Evolutionary conservation across 2,888 invertebrate genomes (phyloP).

Genomic region (Clepsis dumicolana): DNA sequence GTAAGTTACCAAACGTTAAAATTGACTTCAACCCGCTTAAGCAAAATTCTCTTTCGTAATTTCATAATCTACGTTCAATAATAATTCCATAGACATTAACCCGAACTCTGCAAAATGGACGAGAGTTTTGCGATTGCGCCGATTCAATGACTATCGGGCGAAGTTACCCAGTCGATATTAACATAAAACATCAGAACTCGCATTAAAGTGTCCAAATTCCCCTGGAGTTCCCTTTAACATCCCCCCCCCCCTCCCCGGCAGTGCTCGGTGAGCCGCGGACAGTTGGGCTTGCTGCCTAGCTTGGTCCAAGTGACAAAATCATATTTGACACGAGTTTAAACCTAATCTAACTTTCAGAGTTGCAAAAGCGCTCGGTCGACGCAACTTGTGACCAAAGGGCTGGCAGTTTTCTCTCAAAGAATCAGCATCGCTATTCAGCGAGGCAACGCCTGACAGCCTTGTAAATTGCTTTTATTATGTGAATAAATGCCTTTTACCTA

Average conservation of each 20-base stretch:
- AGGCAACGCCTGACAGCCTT: too few species aligned
- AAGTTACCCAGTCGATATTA: constrained; percentile 76
- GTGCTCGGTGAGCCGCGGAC: constrained; percentile 66
- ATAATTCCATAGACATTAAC: constrained; percentile 24
- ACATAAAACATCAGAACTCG: constrained; percentile 85
- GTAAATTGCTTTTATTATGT: too few species aligned
- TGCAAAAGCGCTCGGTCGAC: too few species aligned
- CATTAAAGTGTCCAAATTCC: constrained; percentile 83
- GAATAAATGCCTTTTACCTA: too few species aligned
- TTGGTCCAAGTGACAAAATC: constrained; percentile 53
- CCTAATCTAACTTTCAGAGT: too few species aligned
- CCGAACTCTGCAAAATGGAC: constrained; percentile 22
- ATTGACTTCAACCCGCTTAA: not conserved
- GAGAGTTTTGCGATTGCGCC: constrained; percentile 46
- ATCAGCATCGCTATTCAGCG: too few species aligned
- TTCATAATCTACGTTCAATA: constrained; percentile 5
- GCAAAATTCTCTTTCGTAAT: constrained; percentile 1
- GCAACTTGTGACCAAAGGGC: too few species aligned
- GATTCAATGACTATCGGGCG: constrained; percentile 70
- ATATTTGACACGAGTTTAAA: too few species aligned
- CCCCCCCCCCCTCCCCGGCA: constrained; percentile 65
- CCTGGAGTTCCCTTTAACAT: constrained; percentile 65
- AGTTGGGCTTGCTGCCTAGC: constrained; percentile 43
- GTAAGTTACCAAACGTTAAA: too few species aligned
- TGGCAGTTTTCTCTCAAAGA: too few species aligned